Conservation (phyloP, 2,113 vertebrate genomes). For the Neolamprologus brichardi region DNA sequence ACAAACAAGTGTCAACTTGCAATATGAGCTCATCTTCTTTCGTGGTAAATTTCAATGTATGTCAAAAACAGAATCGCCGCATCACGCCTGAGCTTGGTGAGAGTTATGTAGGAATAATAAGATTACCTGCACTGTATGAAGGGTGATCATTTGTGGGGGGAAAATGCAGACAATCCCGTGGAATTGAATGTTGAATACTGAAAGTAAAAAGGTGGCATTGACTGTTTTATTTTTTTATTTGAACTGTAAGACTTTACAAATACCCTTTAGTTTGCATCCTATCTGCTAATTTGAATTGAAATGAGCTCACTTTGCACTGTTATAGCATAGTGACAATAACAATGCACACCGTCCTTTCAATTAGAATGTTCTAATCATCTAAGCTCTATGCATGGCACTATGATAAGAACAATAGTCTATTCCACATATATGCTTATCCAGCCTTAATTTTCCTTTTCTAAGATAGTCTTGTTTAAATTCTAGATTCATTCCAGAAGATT, state of each 20-base stretch:
- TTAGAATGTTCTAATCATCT: background rate
- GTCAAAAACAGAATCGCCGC: background rate
- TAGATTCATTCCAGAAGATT: background rate
- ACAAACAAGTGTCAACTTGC: background rate
- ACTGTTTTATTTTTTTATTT: background rate
- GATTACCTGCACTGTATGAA: background rate
- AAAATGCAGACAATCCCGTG: background rate
- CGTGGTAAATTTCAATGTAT: background rate
- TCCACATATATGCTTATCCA: background rate
- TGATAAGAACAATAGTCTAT: background rate
- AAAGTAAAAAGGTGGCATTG: background rate
- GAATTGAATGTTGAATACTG: background rate
- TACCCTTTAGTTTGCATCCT: background rate
- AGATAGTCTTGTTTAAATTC: background rate
- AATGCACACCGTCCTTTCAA: background rate
- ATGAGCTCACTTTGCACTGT: background rate
- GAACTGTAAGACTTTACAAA: background rate
- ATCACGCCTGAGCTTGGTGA: background rate
- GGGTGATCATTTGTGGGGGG: background rate
- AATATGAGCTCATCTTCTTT: background rate
- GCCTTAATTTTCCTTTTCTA: background rate
- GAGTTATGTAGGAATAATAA: background rate
- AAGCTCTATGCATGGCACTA: background rate
- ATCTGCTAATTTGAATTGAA: background rate
- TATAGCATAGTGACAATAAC: background rate